phyloP scores from a whole-genome alignment of 2,888 invertebrate species.

The Drosophila diplacantha region DNA sequence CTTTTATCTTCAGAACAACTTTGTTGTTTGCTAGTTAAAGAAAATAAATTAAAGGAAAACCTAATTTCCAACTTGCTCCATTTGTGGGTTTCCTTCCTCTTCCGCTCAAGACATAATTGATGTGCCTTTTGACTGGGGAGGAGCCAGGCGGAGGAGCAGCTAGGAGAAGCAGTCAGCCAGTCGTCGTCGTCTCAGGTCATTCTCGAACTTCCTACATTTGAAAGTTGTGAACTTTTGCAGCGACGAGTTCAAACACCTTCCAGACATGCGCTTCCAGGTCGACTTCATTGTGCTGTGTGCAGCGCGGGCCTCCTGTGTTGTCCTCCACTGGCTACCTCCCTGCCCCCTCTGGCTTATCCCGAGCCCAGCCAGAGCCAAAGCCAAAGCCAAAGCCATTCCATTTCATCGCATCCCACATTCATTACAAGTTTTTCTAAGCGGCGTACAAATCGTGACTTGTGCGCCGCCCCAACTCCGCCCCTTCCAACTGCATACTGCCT shows the following conservation, averaged over 20 bases:
- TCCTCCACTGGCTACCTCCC: slow-evolving; percentile 7
- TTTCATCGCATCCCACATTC: slow-evolving; percentile 47
- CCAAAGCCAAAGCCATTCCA: slow-evolving; percentile 24
- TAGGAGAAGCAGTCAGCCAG: background rate
- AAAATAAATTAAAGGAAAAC: slow-evolving; percentile 1
- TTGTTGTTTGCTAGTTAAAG: background rate
- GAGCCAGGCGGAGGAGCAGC: background rate
- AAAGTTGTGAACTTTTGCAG: slow-evolving; percentile 42
- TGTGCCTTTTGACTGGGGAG: slow-evolving; percentile 3
- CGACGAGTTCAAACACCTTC: slow-evolving; percentile 57
- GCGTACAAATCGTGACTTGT: slow-evolving; percentile 61
- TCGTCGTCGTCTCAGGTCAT: slow-evolving; percentile 25
- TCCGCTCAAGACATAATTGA: slow-evolving; percentile 25
- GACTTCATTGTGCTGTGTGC: slow-evolving; percentile 29
- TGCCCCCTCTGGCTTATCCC: slow-evolving; percentile 2
- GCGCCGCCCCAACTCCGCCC: slow-evolving; percentile 26
- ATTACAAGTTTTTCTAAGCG: slow-evolving; percentile 56
- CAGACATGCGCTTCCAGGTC: slow-evolving; percentile 36
- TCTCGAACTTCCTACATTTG: slow-evolving; percentile 32
- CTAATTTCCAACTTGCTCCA: slow-evolving; percentile 10
- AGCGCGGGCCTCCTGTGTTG: slow-evolving; percentile 12
- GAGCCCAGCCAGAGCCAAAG: slow-evolving; percentile 5
- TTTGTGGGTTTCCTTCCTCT: slow-evolving; percentile 16
- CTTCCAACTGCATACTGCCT: background rate
- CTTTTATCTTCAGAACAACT: slow-evolving; percentile 2